Conservation (phyloP, 2,797 vertebrate genomes). For the Malacoctenus gilli region DNA sequence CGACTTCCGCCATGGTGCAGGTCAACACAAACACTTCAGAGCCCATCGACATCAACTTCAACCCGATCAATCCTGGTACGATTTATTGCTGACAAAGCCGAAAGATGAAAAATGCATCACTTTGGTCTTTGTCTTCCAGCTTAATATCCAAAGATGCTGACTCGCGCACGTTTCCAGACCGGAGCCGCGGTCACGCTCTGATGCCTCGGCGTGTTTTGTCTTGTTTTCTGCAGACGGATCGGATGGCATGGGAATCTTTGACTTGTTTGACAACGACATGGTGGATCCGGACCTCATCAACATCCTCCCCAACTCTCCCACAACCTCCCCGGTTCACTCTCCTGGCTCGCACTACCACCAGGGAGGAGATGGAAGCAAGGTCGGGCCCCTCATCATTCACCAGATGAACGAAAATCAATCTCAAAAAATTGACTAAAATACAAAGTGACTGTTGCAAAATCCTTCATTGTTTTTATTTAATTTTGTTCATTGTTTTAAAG, state of each 20-base stretch:
- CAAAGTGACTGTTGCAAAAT: neutral
- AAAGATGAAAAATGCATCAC: too few species aligned
- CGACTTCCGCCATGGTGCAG: constrained; percentile 84
- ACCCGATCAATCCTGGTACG: constrained; percentile 88
- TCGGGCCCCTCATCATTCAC: constrained; percentile 66
- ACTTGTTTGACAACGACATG: constrained; percentile 94
- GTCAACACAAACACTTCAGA: constrained; percentile 91
- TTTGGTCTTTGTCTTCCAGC: too few species aligned
- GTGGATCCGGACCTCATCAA: constrained; percentile 96
- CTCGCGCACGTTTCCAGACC: neutral
- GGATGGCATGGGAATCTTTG: constrained; percentile 94
- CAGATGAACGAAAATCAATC: too few species aligned
- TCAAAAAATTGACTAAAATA: neutral
- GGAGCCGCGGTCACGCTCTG: neutral
- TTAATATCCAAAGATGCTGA: neutral
- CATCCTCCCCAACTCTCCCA: constrained; percentile 95
- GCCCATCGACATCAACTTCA: constrained; percentile 94
- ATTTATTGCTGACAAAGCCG: neutral
- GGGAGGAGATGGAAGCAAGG: constrained; percentile 96
- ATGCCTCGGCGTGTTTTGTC: neutral
- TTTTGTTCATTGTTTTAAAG: too few species aligned
- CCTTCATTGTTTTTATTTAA: too few species aligned
- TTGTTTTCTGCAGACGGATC: constrained; percentile 84
- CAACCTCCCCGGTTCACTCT: constrained; percentile 94
- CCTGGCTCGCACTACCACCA: constrained; percentile 94